Base-by-base conservation (phyloP, 2,888 invertebrate genomes). In the Cantharis rustica region DNA sequence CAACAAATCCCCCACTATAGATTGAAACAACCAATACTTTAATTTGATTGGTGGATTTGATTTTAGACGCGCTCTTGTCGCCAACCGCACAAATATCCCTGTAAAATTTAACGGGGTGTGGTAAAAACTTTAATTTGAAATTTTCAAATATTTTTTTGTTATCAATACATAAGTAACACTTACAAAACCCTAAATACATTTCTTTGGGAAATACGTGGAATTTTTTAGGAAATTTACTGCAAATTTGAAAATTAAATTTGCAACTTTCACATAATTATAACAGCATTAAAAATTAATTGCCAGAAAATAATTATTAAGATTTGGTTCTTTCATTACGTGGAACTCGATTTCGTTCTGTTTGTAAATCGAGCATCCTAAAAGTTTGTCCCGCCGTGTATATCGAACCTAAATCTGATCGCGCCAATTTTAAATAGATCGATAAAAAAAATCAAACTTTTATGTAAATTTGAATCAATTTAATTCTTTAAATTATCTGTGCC, bases 21-120 rank as follows among this genome's bases (percentile, higher is more conserved):
- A 76, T 71, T 7, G n/a, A 79, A 84, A 85, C 83, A 79, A 73
- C 71, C 15, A 20, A 64, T 63, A 74, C 72, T 77, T 20, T 11
- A 13, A 17, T 68, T 27, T 27, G 23, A 86, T 86, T 86, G 86
- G 86, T 81, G 71, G 75, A 82, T 84, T 85, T 84, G 82, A 85
- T 81, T 82, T 79, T 77, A 79, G 84, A 86, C 85, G 84, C 84
- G 82, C 79, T 82, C 82, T 81, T 79, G 80, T 79, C 83, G 81
- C 84, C 84, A 86, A 85, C 84, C 73, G 81, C 76, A 75, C 74
- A 72, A 76, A 79, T 47, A 61, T 47, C 47, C 26, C 26, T 66
- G 47, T 61, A 64, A 31, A 13, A 13, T 66, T 61, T 20, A 47
- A 47, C 69, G 78, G 84, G 84, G 84, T 85, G 84, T 85, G 84